Conservation (phyloP, 1,140 invertebrate genomes). For the Monochamus saltuarius region DNA sequence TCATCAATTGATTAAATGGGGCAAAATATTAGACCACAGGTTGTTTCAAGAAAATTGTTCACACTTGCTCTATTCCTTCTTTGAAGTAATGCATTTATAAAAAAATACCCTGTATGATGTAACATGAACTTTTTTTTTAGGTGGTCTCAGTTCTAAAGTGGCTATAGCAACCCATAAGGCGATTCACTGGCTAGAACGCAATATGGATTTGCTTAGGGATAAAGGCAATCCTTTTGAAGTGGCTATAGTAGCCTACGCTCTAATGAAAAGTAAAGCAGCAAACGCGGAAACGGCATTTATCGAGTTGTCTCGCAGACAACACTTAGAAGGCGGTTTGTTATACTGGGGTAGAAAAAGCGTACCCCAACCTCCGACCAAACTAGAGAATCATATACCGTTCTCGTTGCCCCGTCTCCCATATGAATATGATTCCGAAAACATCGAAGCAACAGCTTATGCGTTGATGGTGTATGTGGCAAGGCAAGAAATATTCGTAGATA, state of each 20-base stretch:
- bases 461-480: constrained; percentile 84
- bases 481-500: constrained; percentile 76
- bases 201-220: constrained; percentile 72
- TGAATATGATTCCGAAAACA: constrained; percentile 86
- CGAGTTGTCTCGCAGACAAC: constrained; percentile 66
- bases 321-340: constrained; percentile 71
- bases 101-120: too few species aligned
- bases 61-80: too few species aligned
- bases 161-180: constrained; percentile 69
- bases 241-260: constrained; percentile 84
- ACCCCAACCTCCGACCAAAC: constrained; percentile 76
- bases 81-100: too few species aligned
- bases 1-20: too few species aligned
- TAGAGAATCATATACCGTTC: constrained; percentile 90
- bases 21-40: too few species aligned
- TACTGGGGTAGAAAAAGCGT: constrained; percentile 83
- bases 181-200: constrained; percentile 79
- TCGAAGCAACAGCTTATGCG: constrained; percentile 90
- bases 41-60: too few species aligned
- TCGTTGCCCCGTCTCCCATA: constrained; percentile 82
- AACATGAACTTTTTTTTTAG: constrained; percentile 28
- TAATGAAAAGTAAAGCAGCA: constrained; percentile 76
- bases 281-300: constrained; percentile 79
- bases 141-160: constrained; percentile 69
- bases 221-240: constrained; percentile 79